A percentile compares a stretch with the other conserved stretches of the same genome.
These are phyloP conservation scores for Rousettus leschenaultii DNA, from an alignment of 2,113 vertebrate species.

Conservation along the genomic window DNA sequence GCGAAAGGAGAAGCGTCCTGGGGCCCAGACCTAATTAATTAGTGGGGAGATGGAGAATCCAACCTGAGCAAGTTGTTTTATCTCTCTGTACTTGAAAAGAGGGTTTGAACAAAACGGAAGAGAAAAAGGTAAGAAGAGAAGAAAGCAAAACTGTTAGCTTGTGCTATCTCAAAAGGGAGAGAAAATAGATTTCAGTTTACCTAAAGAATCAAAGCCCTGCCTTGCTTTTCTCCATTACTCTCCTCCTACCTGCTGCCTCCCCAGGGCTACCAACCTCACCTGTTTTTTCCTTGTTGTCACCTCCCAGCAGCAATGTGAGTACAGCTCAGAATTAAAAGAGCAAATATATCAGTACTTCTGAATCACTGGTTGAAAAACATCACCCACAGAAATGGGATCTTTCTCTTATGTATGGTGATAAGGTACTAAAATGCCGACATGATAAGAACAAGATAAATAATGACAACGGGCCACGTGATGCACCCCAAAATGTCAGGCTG, in stretches of 20 bases:
- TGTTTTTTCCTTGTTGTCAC: not conserved
- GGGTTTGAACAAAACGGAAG: not conserved
- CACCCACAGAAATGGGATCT: not conserved
- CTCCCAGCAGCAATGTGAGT: not conserved
- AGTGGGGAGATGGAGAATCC: not conserved
- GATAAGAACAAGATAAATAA: slow-evolving; percentile 52
- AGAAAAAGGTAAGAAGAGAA: not conserved
- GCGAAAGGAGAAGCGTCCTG: not conserved
- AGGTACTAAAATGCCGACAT: slow-evolving; percentile 38
- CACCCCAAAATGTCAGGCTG: slow-evolving; percentile 24
- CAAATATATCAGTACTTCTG: not conserved
- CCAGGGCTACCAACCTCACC: not conserved
- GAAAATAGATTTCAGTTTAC: not conserved
- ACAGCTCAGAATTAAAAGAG: not conserved
- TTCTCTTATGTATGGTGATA: not conserved
- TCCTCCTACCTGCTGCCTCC: not conserved
- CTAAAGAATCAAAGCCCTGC: not conserved
- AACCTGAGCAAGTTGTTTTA: not conserved
- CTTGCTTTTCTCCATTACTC: not conserved
- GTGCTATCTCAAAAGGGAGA: not conserved
- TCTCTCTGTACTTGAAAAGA: not conserved
- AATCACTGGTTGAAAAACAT: not conserved
- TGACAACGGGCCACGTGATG: not conserved
- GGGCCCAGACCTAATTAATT: not conserved
- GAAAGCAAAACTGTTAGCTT: not conserved